These are phyloP conservation scores for Atrina japonica DNA, from an alignment of 2,888 invertebrate genomes.

Conservation along the genomic window DNA sequence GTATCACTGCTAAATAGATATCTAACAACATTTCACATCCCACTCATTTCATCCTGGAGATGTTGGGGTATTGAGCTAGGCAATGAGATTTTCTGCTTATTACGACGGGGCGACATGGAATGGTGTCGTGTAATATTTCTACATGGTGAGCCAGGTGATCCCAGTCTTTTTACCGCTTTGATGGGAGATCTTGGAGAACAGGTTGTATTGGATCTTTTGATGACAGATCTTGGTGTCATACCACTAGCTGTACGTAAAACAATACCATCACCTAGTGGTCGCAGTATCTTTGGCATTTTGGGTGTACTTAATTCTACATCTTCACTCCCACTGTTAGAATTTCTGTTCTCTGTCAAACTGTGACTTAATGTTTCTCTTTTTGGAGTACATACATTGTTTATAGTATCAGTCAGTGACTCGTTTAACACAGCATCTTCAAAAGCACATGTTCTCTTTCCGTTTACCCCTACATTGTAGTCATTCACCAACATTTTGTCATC, in stretches of 20 bases:
- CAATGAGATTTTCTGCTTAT: conserved; percentile 42
- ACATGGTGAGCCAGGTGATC: conserved; percentile 58
- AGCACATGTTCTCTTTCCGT: too few species aligned
- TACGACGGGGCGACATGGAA: conserved; percentile 50
- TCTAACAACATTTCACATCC: conserved; percentile 15
- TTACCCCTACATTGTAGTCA: too few species aligned
- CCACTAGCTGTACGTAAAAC: conserved; percentile 59
- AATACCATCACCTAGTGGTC: conserved; percentile 48
- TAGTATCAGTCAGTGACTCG: conserved; percentile 57
- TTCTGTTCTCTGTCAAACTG: conserved; percentile 6
- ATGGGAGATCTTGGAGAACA: conserved; percentile 62
- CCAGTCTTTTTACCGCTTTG: conserved; percentile 71
- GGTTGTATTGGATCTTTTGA: conserved; percentile 39
- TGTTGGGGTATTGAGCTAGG: conserved; percentile 54
- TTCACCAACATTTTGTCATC: too few species aligned
- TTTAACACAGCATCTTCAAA: conserved; percentile 32
- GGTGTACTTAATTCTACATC: neutral
- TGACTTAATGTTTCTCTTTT: conserved; percentile 44
- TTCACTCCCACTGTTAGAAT: conserved; percentile 33
- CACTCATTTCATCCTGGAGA: conserved; percentile 55
- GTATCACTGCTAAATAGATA: too few species aligned
- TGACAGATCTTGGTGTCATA: conserved; percentile 61
- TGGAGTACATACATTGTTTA: conserved; percentile 63
- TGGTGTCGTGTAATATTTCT: conserved; percentile 35
- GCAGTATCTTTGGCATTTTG: conserved; percentile 50